Evolutionary conservation across 1,140 invertebrate species (phyloP).

Genomic region (Penaeus japonicus): DNA sequence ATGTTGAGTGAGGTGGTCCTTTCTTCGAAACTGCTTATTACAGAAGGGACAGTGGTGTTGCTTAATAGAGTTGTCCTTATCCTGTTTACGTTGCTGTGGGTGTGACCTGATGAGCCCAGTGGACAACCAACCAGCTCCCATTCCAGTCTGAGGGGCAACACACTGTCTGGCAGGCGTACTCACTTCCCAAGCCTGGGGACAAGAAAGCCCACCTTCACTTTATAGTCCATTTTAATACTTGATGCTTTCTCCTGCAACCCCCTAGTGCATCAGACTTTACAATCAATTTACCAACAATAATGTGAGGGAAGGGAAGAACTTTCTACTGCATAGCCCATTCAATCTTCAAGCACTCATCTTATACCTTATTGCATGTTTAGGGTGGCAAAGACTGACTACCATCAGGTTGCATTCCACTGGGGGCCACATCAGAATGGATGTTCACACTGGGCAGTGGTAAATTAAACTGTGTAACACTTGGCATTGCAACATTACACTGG

Average conservation of each 20-base stretch:
- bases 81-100: neutral
- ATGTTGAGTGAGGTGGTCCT: constrained; percentile 76
- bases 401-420: too few species aligned
- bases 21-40: constrained; percentile 66
- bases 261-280: too few species aligned
- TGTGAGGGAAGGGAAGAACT: too few species aligned
- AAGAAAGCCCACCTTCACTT: constrained; percentile 52
- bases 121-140: constrained; percentile 26
- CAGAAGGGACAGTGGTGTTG: constrained; percentile 59
- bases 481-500: too few species aligned
- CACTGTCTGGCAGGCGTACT: constrained; percentile 6
- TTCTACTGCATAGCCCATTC: too few species aligned
- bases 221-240: neutral
- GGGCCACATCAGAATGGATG: too few species aligned
- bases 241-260: neutral
- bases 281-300: too few species aligned
- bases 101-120: constrained; percentile 3
- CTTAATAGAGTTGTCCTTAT: constrained; percentile 12
- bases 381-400: too few species aligned
- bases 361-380: too few species aligned
- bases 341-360: too few species aligned
- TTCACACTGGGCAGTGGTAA: too few species aligned
- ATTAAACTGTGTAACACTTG: too few species aligned
- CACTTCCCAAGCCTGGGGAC: constrained; percentile 49
- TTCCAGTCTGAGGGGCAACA: neutral